Percentiles rank a stretch among this genome's conserved stretches.
Conservation (phyloP, 2,888 invertebrate species). For the Polydrusus tereticollis region DNA sequence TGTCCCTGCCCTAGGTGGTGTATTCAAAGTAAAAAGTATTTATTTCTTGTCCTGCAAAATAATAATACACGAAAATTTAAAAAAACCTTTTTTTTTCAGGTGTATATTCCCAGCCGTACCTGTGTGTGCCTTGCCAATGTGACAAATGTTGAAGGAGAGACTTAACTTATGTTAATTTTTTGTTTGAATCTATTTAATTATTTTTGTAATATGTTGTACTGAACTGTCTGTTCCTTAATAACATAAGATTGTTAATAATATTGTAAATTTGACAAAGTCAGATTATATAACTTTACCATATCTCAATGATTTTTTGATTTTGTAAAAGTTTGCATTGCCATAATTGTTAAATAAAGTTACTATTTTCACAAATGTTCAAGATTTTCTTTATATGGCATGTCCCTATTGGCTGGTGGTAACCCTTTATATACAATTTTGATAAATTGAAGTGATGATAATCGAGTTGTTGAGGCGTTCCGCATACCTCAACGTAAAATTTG, state of each 20-base stretch:
- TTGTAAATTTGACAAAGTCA: conserved; percentile 2
- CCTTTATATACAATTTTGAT: too few relatives aligned
- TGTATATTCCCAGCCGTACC: conserved; percentile 47
- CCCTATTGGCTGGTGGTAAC: neutral
- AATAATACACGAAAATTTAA: neutral
- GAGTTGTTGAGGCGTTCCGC: too few relatives aligned
- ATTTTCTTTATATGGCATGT: neutral
- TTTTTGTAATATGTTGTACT: conserved; percentile 15
- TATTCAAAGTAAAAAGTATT: neutral
- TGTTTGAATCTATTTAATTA: neutral
- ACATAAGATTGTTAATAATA: conserved; percentile 18
- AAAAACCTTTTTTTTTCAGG: conserved; percentile 17
- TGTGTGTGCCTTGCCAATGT: conserved; percentile 36
- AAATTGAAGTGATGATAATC: too few relatives aligned
- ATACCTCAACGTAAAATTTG: too few relatives aligned
- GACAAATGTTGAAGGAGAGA: neutral
- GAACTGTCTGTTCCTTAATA: conserved; percentile 6
- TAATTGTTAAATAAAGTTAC: neutral
- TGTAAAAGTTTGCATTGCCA: neutral
- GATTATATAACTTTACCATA: neutral
- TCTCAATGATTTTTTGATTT: neutral
- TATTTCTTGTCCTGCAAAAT: neutral
- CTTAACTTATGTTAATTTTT: neutral
- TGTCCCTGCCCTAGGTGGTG: neutral
- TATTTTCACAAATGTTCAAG: neutral